A percentile compares a stretch with the other conserved stretches of the same genome.
These are phyloP conservation scores for Tetrapedia diversipes DNA, from an alignment of 2,888 invertebrate species.

Conservation along the genomic window DNA sequence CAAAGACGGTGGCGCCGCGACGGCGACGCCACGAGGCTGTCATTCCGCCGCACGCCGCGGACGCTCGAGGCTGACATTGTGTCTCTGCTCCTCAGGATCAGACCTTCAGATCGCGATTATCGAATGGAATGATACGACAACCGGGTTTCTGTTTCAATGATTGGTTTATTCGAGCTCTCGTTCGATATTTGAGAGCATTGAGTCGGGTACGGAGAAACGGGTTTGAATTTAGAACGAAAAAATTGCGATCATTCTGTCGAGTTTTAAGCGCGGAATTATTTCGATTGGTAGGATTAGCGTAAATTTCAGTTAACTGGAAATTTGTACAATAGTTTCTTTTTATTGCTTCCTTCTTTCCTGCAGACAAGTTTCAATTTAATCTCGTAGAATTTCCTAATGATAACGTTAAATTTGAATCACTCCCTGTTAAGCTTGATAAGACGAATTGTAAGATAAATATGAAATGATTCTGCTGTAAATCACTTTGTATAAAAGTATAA, in stretches of 20 bases:
- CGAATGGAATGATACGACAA: neutral
- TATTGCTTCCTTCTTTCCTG: too few species aligned
- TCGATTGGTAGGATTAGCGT: neutral
- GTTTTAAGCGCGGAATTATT: too few species aligned
- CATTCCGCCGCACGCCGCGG: slow-evolving; percentile 78
- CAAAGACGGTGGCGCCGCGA: slow-evolving; percentile 78
- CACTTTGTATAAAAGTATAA: too few species aligned
- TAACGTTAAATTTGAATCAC: too few species aligned
- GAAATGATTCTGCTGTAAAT: too few species aligned
- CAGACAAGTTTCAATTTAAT: too few species aligned
- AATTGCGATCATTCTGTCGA: neutral
- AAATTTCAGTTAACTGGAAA: neutral
- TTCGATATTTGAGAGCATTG: neutral
- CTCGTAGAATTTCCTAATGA: too few species aligned
- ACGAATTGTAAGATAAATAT: too few species aligned
- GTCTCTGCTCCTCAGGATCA: slow-evolving; percentile 25
- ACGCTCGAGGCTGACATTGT: slow-evolving; percentile 43
- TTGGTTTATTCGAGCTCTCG: too few species aligned
- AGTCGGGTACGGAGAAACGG: neutral
- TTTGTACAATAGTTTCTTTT: neutral
- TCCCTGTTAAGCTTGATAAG: too few species aligned
- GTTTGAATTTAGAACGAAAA: neutral
- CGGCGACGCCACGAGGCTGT: slow-evolving; percentile 72
- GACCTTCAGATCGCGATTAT: slow-evolving; percentile 15
- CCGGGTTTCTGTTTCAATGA: neutral